Evolutionary conservation across 2,797 vertebrate genomes (phyloP).

Genomic region (Halcyon chelicuti): DNA sequence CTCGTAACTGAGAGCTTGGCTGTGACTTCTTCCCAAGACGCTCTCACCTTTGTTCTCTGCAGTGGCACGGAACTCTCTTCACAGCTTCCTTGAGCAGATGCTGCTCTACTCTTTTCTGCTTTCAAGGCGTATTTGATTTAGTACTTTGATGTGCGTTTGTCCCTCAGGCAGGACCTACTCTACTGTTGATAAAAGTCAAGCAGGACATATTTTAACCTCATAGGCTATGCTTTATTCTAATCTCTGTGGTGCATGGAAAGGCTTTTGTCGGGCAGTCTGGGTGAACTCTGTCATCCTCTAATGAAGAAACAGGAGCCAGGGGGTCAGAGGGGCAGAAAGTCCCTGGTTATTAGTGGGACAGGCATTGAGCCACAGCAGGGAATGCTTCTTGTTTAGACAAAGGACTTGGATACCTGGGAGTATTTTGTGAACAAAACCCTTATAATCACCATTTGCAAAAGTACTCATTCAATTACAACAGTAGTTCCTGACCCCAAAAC

Average conservation of each 20-base stretch:
- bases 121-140: not conserved
- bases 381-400: not conserved
- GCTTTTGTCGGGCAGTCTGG: not conserved
- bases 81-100: not conserved
- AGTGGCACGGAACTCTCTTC: not conserved
- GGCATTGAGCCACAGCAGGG: not conserved
- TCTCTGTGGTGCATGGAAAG: not conserved
- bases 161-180: conserved; percentile 18
- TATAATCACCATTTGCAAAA: not conserved
- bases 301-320: not conserved
- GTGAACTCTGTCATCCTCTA: not conserved
- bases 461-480: not conserved
- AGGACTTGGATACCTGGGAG: not conserved
- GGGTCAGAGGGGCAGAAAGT: not conserved
- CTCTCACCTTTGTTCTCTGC: not conserved
- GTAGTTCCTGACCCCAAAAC: not conserved
- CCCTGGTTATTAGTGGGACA: not conserved
- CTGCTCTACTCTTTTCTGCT: not conserved
- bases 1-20: not conserved
- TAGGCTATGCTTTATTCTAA: not conserved
- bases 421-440: not conserved
- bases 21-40: not conserved
- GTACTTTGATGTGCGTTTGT: conserved; percentile 19
- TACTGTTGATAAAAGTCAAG: conserved; percentile 3
- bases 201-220: not conserved